Evolutionary conservation across 1,140 invertebrate genomes (phyloP).

Genomic region (Cepaea nemoralis): DNA sequence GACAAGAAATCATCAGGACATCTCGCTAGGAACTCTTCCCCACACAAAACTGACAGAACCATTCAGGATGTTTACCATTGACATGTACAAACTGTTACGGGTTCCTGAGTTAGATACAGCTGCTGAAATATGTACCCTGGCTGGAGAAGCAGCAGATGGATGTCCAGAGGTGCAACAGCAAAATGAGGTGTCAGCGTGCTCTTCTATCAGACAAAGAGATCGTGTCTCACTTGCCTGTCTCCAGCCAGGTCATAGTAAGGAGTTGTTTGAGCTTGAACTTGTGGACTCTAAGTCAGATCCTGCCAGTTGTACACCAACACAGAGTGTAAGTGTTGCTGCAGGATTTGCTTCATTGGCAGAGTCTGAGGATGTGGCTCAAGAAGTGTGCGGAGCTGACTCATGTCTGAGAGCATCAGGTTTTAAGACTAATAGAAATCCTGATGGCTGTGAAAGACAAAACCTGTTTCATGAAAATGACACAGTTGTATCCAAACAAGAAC

Average conservation of each 20-base stretch:
- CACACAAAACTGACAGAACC: conserved; percentile 27
- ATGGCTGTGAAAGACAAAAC: too few species aligned
- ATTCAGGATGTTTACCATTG: conserved; percentile 31
- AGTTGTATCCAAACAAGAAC: too few species aligned
- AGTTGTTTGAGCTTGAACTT: background rate
- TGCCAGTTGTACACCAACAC: background rate
- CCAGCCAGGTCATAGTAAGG: background rate
- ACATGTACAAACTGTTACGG: background rate
- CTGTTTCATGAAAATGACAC: too few species aligned
- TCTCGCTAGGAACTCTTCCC: conserved; percentile 12
- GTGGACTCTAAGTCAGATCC: background rate
- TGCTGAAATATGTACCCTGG: conserved; percentile 12
- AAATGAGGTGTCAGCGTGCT: too few species aligned
- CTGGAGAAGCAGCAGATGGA: background rate
- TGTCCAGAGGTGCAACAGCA: too few species aligned
- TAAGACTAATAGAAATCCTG: too few species aligned
- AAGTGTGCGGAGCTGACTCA: background rate
- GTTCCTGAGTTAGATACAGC: background rate
- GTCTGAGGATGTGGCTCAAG: background rate
- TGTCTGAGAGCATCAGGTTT: too few species aligned
- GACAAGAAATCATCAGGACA: conserved; percentile 31
- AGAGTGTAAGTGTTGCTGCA: background rate
- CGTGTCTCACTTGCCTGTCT: background rate
- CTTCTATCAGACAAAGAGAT: background rate
- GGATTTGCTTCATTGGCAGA: background rate